Evolutionary conservation across 2,113 vertebrate species (phyloP), one percentile per base, ranked within the genome.

Genomic region (Myrmecobius fasciatus): DNA sequence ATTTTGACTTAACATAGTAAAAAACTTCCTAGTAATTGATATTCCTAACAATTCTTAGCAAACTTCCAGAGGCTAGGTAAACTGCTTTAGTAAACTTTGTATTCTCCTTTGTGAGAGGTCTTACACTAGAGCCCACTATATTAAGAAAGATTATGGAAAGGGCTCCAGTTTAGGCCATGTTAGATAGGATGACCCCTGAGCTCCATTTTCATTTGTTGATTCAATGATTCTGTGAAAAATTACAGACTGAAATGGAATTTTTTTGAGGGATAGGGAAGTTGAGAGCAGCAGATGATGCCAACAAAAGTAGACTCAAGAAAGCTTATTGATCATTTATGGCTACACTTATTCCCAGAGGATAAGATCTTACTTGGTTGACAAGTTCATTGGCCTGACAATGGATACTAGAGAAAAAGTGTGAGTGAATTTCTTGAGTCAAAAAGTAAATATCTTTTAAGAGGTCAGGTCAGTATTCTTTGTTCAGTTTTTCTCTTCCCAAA

Each of bases 251-350:
- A 98, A 98, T 94, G 92, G 52, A 95, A 95, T 89, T 24, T 52
- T 92, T 96, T 96, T 96, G 95, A 24, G 67, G 1, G 43, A 83
- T 91, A 95, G 91, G 97, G 52, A 0, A 88, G 31, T 11, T 43
- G 28, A 43, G 53, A 0, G 17, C 49, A 92, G n/a, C 20, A 43
- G 49, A 14, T 12, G 60, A 56, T 67, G 91, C 96, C 97, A 97
- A 95, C 91, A 91, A 93, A 95, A 93, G 92, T 24, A 49, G 96
- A 95, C 93, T 96, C 96, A 96, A 97, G 97, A 97, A 96, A 36
- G 96, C 89, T 95, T 95, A 97, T 98, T 97, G 90, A 97, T 98
- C 98, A 97, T 95, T 98, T 96, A 93, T 89, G 94, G 92, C 92
- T 95, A 94, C 89, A 97, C 91, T 91, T 92, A 53, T 96, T 98